A percentile compares a stretch with the other conserved stretches of the same genome.
These are phyloP conservation scores for Reinhardtius hippoglossoides DNA, from an alignment of 2,113 vertebrate genomes.

Conservation along the genomic window DNA sequence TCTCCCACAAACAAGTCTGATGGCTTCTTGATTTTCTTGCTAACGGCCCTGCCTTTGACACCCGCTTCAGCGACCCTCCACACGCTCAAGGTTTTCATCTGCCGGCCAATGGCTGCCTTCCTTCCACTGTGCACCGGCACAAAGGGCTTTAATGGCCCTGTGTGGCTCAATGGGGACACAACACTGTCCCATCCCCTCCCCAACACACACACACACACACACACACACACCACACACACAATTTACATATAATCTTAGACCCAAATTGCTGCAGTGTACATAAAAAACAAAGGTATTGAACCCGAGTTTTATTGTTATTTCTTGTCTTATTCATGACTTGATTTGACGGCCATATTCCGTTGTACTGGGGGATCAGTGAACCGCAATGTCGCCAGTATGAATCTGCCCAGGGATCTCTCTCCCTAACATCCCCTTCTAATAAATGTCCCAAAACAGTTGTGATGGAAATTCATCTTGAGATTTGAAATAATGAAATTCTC, in stretches of 20 bases:
- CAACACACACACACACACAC: slow-evolving; percentile 14
- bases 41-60: slow-evolving; percentile 73
- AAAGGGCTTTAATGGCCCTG: slow-evolving; percentile 80
- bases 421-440: too few species aligned
- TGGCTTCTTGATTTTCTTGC: slow-evolving; percentile 79
- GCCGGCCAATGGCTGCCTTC: slow-evolving; percentile 71
- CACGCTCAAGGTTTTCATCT: slow-evolving; percentile 65
- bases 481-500: too few species aligned
- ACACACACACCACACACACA: slow-evolving; percentile 16
- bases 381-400: too few species aligned
- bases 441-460: not conserved
- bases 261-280: too few species aligned
- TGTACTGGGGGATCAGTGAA: too few species aligned
- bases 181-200: slow-evolving; percentile 45
- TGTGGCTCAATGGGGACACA: slow-evolving; percentile 63
- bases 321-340: too few species aligned
- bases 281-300: too few species aligned
- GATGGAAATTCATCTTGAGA: too few species aligned
- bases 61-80: slow-evolving; percentile 68
- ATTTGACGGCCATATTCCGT: too few species aligned
- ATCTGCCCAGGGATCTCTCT: too few species aligned
- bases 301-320: too few species aligned
- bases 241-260: too few species aligned
- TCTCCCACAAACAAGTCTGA: slow-evolving; percentile 76
- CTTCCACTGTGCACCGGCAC: slow-evolving; percentile 69